Evolutionary conservation across 2,888 invertebrate species (phyloP), one percentile per base, ranked within the genome.

Genomic region (Dolichomitus sp.): DNA sequence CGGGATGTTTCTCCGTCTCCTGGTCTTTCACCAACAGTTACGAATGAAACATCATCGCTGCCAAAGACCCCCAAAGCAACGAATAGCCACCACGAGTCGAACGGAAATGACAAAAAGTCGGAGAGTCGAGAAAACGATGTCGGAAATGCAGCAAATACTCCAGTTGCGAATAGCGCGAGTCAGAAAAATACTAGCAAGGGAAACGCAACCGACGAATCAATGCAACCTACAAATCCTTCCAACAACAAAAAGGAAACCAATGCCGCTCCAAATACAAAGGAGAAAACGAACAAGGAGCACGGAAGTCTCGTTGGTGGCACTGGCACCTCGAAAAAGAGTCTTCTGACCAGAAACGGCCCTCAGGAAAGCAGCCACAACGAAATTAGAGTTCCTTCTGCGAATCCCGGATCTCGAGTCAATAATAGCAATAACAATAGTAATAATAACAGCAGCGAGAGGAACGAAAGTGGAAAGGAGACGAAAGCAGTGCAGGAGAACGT

Each of bases 351-450:
- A 37, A 80, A 69, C 33, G 61, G 54, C 0, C 4, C 23, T 65
- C 79, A 61, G 33, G 78, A 82, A 1, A 65, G 68, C 14, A 74
- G 48, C 17, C 50, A 66, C 40, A 63, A 50, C 1, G 76, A 80
- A n/a, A 54, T 72, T 66, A 59, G 72, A 76, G 30, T 73, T 63
- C 14, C 72, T 23, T 75, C 80, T 37, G 79, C 76, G 11, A 76
- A 61, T 2, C 12, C 74, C 7, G 79, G 65, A 30, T 17, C 82
- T 37, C 68, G 75, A 12, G 33, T 12, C 40, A 57, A 52, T 19
- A 61, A 80, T 45, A 70, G 19, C n/a, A 48, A 33, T 42, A 45
- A 40, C 17, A 72, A 66, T 17, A 68, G 27, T 45, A 37, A 37
- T 50, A 54, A 27, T 27, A 69, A n/a, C 12, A 45, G 11, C 14